phyloP scores from a whole-genome alignment of 2,797 vertebrate genomes.

The Thamnophis elegans region DNA sequence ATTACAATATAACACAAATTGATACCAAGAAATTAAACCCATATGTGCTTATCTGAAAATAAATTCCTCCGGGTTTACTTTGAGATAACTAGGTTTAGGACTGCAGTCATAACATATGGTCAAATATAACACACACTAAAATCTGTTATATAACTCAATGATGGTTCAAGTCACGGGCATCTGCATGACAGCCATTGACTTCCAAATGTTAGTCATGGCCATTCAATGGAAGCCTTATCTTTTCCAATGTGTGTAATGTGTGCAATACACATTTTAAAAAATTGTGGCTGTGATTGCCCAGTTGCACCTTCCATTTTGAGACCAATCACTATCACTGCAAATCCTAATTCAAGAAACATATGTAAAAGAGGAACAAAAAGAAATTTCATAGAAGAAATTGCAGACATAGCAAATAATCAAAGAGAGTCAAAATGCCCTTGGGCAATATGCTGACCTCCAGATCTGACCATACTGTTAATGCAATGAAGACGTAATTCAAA shows the following conservation, averaged over 20 bases:
- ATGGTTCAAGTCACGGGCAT: not conserved
- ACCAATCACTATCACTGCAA: not conserved
- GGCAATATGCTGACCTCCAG: not conserved
- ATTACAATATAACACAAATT: not conserved
- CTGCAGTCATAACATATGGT: not conserved
- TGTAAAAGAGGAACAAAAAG: not conserved
- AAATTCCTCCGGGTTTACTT: not conserved
- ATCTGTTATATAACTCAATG: not conserved
- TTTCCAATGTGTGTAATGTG: not conserved
- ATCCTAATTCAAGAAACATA: not conserved
- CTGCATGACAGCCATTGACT: not conserved
- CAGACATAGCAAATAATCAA: not conserved
- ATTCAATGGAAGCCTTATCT: not conserved
- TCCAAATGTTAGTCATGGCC: not conserved
- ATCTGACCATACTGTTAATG: not conserved
- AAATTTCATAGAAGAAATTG: not conserved
- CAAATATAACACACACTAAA: not conserved
- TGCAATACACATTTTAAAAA: not conserved
- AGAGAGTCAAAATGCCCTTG: not conserved
- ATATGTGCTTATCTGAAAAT: not conserved
- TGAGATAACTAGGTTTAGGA: not conserved
- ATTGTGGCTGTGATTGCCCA: not conserved
- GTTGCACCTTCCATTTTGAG: not conserved
- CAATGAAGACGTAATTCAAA: not conserved
- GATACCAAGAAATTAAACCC: not conserved